Conservation (phyloP, 1,140 invertebrate species). For the Drosophila leontia region DNA sequence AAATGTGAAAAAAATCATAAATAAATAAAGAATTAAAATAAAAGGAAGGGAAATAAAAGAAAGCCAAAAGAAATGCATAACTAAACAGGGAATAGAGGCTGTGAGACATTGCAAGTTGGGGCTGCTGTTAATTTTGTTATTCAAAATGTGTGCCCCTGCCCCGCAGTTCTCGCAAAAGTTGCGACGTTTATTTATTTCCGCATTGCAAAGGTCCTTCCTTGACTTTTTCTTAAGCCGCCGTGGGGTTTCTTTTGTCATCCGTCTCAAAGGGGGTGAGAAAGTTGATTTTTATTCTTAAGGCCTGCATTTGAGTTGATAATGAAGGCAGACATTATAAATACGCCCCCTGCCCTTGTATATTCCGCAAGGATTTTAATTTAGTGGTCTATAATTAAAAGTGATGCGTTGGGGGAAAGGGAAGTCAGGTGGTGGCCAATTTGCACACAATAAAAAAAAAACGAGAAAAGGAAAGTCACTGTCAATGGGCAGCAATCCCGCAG, state of each 20-base stretch:
- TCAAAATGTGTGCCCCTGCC: slow-evolving; percentile 65
- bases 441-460: slow-evolving; percentile 68
- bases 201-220: slow-evolving; percentile 56
- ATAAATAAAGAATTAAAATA: slow-evolving; percentile 62
- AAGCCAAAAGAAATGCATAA: slow-evolving; percentile 67
- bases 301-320: slow-evolving; percentile 65
- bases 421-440: slow-evolving; percentile 49
- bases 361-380: slow-evolving; percentile 71
- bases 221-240: slow-evolving; percentile 33
- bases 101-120: slow-evolving; percentile 13
- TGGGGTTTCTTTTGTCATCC: slow-evolving; percentile 63
- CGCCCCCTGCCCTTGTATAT: slow-evolving; percentile 6
- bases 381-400: slow-evolving; percentile 79
- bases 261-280: slow-evolving; percentile 4
- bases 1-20: slow-evolving; percentile 55
- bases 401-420: slow-evolving; percentile 1
- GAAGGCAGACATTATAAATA: slow-evolving; percentile 52
- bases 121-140: slow-evolving; percentile 84
- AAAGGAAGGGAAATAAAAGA: slow-evolving; percentile 34
- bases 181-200: slow-evolving; percentile 84
- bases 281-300: slow-evolving; percentile 56
- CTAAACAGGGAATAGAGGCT: slow-evolving; percentile 57
- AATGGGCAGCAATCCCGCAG: slow-evolving; percentile 49
- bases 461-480: slow-evolving; percentile 25
- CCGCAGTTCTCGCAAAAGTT: slow-evolving; percentile 51